Evolutionary conservation across 1,140 invertebrate species (phyloP), one percentile per base, ranked within the genome.

Genomic region (Dendroctonus ponderosae): DNA sequence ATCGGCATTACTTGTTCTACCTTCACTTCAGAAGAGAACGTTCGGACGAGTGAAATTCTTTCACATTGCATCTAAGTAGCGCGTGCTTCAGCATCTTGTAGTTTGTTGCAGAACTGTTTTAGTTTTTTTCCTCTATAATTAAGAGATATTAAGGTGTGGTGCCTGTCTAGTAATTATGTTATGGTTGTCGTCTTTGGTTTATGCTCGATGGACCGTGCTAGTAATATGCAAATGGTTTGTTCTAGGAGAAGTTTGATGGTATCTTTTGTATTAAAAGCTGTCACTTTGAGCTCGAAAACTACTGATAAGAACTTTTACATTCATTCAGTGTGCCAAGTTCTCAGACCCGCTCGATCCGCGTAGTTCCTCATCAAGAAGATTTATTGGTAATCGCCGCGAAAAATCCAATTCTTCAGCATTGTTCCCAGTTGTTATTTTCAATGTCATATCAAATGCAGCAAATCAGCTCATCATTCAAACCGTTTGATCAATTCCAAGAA

Each of bases 161-260:
- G 14, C 49, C 14, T 51, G 49, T 12, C 49, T 51, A 51, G 15
- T 51, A 51, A 51, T 51, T 51, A 51, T 51, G 49, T 51, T 51
- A 9, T 51, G 49, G 49, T 51, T 51, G 49, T 51, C 49, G 14
- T 15, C 9, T 51, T 51, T 51, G 49, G 14, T 51, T 51, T 51
- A 51, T 51, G 14, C 14, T 51, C 15, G 49, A 51, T 51, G 49
- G 14, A 51, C 11, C 49, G 43, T 46, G 43, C 43, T 9, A 46
- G 8, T 9, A 46, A 46, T 46, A 46, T 46, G 43, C 43, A 46
- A 46, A 46, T 46, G 43, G 43, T 12, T 46, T 46, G n/a, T 9
- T 12, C n/a, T 12, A 12, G n/a, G 43, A 46, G 43, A 12, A 46
- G 8, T 46, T 46, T 46, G 43, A 46, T 50, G n/a, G 48, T 50